These are phyloP conservation scores for Scalopus aquaticus DNA, from an alignment of 2,113 vertebrate genomes.

Conservation along the genomic window DNA sequence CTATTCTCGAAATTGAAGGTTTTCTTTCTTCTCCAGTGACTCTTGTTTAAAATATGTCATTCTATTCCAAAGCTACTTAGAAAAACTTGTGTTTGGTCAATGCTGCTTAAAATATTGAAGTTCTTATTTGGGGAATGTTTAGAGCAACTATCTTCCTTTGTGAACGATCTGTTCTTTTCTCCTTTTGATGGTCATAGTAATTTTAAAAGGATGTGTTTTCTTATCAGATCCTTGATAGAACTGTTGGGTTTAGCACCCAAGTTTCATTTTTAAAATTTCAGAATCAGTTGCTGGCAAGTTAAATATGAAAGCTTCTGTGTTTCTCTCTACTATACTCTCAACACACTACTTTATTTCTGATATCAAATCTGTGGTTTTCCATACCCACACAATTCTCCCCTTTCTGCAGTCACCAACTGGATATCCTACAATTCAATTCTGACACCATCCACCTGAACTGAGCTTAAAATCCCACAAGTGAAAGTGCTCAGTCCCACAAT, in stretches of 20 bases:
- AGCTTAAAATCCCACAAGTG: neutral
- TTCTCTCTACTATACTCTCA: neutral
- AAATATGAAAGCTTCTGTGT: conserved; percentile 46
- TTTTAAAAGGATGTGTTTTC: neutral
- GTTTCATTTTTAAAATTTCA: neutral
- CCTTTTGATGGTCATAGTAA: neutral
- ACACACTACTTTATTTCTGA: neutral
- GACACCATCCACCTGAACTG: neutral
- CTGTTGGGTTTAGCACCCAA: neutral
- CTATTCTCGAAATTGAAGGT: neutral
- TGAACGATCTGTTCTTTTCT: neutral
- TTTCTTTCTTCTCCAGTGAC: neutral
- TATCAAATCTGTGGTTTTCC: neutral
- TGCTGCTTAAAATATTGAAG: neutral
- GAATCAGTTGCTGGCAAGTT: neutral
- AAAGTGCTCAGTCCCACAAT: neutral
- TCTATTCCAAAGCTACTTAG: neutral
- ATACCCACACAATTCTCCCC: neutral
- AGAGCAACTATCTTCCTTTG: neutral
- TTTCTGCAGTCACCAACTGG: neutral
- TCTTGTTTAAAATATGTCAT: neutral
- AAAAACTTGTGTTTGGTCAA: neutral
- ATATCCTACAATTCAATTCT: neutral
- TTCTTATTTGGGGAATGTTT: neutral
- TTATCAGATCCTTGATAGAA: neutral